A percentile compares a stretch with the other conserved stretches of the same genome.
Evolutionary conservation across 2,888 invertebrate genomes (phyloP).

Genomic region (Rhogogaster chlorosoma): DNA sequence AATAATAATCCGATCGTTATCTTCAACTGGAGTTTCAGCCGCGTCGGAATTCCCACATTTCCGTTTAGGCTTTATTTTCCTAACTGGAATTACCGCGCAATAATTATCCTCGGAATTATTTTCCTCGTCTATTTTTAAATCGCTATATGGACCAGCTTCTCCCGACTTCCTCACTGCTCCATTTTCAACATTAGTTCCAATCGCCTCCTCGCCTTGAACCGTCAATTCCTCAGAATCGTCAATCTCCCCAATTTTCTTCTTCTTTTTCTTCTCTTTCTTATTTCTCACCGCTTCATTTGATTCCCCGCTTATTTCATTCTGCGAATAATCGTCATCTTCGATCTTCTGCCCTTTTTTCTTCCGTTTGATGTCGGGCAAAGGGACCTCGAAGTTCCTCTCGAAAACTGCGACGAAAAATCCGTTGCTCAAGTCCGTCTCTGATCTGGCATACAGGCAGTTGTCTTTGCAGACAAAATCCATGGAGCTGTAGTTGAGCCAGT

Average conservation of each 20-base stretch:
- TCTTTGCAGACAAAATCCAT: conserved; percentile 83
- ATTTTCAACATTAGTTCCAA: conserved; percentile 19
- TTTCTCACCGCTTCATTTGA: not conserved
- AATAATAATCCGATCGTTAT: not conserved
- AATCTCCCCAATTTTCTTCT: not conserved
- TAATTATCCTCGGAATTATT: conserved; percentile 31
- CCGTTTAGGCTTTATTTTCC: conserved; percentile 55
- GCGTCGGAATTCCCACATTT: not conserved
- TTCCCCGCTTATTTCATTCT: not conserved
- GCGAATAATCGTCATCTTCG: conserved; percentile 20
- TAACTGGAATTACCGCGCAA: conserved; percentile 39
- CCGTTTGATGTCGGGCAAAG: conserved; percentile 64
- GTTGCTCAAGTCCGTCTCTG: conserved; percentile 89
- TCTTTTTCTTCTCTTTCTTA: not conserved
- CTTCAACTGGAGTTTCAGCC: not conserved
- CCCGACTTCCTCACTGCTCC: conserved; percentile 49
- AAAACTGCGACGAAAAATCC: conserved; percentile 98
- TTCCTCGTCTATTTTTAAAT: conserved; percentile 44
- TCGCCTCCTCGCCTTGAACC: too few relatives aligned
- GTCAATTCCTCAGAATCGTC: too few relatives aligned
- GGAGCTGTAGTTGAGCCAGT: conserved; percentile 86
- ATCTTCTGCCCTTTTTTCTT: conserved; percentile 20
- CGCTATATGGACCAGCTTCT: conserved; percentile 47
- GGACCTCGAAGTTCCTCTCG: conserved; percentile 79
- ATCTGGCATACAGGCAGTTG: conserved; percentile 88